These are phyloP conservation scores for Cephonodes hylas DNA, from an alignment of 2,888 invertebrate species.

Conservation along the genomic window DNA sequence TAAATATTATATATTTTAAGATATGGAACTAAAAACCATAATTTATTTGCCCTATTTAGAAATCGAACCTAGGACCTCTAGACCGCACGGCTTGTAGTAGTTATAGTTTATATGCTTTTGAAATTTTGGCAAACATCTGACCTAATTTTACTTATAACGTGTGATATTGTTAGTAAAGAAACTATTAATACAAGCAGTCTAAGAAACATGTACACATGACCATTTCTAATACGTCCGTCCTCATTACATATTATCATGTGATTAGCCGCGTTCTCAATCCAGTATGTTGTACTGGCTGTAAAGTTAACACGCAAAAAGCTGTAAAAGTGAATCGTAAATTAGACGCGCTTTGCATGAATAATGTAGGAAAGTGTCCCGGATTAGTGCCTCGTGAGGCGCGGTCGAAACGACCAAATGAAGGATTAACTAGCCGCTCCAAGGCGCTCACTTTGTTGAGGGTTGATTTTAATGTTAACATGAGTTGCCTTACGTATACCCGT, in stretches of 20 bases:
- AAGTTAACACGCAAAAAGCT: constrained; percentile 27
- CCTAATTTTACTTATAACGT: too few species aligned
- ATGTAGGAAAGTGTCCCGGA: constrained; percentile 22
- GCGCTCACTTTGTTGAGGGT: neutral
- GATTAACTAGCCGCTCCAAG: neutral
- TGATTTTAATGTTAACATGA: neutral
- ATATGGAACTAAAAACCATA: too few species aligned
- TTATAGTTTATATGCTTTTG: neutral
- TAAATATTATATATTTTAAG: too few species aligned
- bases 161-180: too few species aligned
- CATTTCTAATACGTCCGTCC: neutral
- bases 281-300: neutral
- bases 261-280: neutral
- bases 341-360: constrained; percentile 35
- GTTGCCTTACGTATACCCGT: too few species aligned
- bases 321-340: constrained; percentile 39
- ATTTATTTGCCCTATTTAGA: too few species aligned
- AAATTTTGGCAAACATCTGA: too few species aligned
- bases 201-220: too few species aligned
- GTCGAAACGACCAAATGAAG: constrained; percentile 1
- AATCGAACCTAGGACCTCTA: too few species aligned
- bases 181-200: too few species aligned
- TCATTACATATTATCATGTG: neutral
- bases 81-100: too few species aligned
- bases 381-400: neutral